Base-by-base conservation (phyloP, 2,888 invertebrate species). In the Meteorus cinctellus region DNA sequence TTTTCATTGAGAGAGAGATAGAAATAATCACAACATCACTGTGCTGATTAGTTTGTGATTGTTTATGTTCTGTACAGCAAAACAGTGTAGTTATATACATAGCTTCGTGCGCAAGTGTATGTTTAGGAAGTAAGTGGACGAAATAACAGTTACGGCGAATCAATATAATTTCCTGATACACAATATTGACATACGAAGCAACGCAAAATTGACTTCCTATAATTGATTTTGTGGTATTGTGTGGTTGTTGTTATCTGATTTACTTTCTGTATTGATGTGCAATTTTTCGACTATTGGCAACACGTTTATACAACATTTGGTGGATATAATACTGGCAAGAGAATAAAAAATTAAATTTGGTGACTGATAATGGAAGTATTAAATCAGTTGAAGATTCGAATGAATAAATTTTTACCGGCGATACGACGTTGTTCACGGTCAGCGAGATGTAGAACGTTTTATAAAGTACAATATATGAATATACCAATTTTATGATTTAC, bases 11-110 rank as follows among this genome's bases (percentile, higher is more conserved):
- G 31, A 14, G 36, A 67, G 45, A 41, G 8, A 12, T 41, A 0
- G 12, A 12, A 41, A 41, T 12, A 8, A 10, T 12, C 41, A 41
- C 2, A 41, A 41, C 2, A 80, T 82, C 79, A 75, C 79, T 71
- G 73, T 76, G 78, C 78, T 80, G 77, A 80, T 77, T 74, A 80
- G 76, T 77, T 80, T 78, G 77, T 77, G 74, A 80, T 77, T 51
- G 67, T 36, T 48, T 8, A 12, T 10, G 41, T 41, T 10, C 41
- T 41, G 2, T 34, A 34, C 2, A 24, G 1, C 34, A 34, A 2
- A 34, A 24, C 24, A 24, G 24, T 24, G 24, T 24, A 24, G 24
- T 24, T 24, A 24, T 24, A 24, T 24, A 24, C 24, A 24, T 24
- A 24, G 24, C 24, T 24, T 24, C 1, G 1, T 24, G 24, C 0